phyloP scores from a whole-genome alignment of 2,888 invertebrate species.

The Drosophila ezoana region DNA sequence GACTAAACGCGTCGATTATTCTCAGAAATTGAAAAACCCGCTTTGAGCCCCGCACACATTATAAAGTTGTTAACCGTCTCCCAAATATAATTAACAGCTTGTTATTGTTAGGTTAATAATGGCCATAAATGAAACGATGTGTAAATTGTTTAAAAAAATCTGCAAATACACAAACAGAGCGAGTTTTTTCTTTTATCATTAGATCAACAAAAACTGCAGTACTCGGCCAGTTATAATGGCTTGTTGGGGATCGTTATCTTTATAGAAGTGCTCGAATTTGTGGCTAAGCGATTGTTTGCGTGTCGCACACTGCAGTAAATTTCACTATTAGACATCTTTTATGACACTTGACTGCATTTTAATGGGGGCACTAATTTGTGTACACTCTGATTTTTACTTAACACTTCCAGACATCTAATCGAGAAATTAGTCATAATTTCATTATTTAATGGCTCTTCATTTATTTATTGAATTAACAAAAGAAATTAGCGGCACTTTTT shows the following conservation, averaged over 20 bases:
- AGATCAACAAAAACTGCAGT: slow-evolving; percentile 21
- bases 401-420: slow-evolving; percentile 5
- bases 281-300: slow-evolving; percentile 12
- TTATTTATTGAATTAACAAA: background rate
- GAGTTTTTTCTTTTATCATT: slow-evolving; percentile 7
- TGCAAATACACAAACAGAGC: slow-evolving; percentile 4
- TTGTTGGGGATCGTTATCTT: slow-evolving; percentile 26
- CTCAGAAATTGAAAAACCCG: background rate
- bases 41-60: background rate
- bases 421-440: slow-evolving; percentile 6
- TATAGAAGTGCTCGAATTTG: background rate
- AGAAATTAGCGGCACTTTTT: background rate
- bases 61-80: background rate
- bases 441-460: background rate
- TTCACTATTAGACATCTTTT: slow-evolving; percentile 11
- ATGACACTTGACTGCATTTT: slow-evolving; percentile 19
- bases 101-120: background rate
- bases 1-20: background rate
- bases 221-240: slow-evolving; percentile 1
- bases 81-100: background rate
- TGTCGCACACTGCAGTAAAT: slow-evolving; percentile 14
- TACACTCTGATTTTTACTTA: slow-evolving; percentile 15
- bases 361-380: slow-evolving; percentile 11
- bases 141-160: slow-evolving; percentile 43
- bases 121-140: slow-evolving; percentile 34